Evolutionary conservation across 2,113 vertebrate species (phyloP), one percentile per base, ranked within the genome.

Genomic region (Paramormyrops kingsleyae): DNA sequence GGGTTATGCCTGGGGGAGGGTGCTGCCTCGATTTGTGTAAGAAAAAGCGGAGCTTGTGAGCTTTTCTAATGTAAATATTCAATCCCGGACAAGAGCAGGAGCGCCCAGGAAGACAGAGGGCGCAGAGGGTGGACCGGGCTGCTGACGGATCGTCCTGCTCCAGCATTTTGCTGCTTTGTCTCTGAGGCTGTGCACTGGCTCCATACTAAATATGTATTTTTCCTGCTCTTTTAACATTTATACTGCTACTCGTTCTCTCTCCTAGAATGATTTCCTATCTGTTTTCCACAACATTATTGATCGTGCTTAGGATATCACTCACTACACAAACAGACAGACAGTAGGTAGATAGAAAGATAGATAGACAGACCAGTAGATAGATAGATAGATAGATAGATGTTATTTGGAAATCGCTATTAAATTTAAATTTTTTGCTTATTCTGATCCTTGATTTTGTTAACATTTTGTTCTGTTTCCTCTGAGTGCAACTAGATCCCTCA

Each of bases 21-120:
- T 31, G 62, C n/a, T 27, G 62, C n/a, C n/a, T 27, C n/a, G 9
- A 66, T 66, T 10, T 66, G 9, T 66, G 62, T 27, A 31, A 66
- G 62, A 27, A 66, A 27, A 31, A 94, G 94, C 92, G 53, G 49
- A n/a, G 17, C 35, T 50, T 52, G n/a, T 35, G 10, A 77, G 77
- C 9, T 27, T 89, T 59, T 31, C 21, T 39, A n/a, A 39, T 83
- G 88, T 89, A 49, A 89, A 83, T 84, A 59, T 84, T 53, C 77
- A 24, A 52, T 35, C 39, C 24, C 9, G 21, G 52, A 52, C 2
- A 80, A 49, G 50, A 52, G 50, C 50, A 83, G 5, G 35, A 56
- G 77, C 1, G 24, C 42, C 35, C n/a, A 8, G 31, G 21, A 27
- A 84, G 8, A 59, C 24, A 8, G 15, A 0, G 47, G 84, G 15